Conservation (phyloP, 2,113 vertebrate species). For the Casuarius casuarius region DNA sequence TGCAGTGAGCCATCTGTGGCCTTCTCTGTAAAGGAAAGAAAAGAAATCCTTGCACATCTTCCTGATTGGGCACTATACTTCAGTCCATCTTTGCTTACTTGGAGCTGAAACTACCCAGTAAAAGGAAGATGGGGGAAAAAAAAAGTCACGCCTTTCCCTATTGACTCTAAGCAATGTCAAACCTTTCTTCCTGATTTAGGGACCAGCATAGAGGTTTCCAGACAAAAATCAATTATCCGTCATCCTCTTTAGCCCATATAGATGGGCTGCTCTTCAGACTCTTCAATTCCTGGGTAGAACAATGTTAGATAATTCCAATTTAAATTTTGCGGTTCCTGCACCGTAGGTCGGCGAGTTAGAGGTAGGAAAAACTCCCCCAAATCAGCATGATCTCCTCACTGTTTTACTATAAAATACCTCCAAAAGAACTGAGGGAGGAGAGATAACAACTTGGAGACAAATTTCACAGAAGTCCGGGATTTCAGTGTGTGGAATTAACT, state of each 20-base stretch:
- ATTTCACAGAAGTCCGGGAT: background rate
- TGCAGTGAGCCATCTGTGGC: constrained; percentile 97
- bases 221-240: constrained; percentile 35
- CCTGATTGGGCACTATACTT: background rate
- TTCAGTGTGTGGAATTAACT: background rate
- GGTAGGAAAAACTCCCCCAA: background rate
- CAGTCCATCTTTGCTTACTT: background rate
- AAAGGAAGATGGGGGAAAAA: background rate
- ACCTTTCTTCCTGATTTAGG: background rate
- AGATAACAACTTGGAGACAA: background rate
- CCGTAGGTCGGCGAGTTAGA: background rate
- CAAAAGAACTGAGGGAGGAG: background rate
- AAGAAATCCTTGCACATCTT: constrained; percentile 42
- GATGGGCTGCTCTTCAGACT: constrained; percentile 21
- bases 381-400: background rate
- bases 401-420: background rate
- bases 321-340: background rate
- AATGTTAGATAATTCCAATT: constrained; percentile 55
- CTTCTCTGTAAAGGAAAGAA: constrained; percentile 84
- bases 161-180: background rate
- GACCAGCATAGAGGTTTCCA: constrained; percentile 22
- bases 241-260: background rate
- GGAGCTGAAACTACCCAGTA: background rate
- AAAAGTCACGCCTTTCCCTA: background rate
- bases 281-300: background rate